phyloP scores from a whole-genome alignment of 2,888 invertebrate species.

The Drosophila mulleri region DNA sequence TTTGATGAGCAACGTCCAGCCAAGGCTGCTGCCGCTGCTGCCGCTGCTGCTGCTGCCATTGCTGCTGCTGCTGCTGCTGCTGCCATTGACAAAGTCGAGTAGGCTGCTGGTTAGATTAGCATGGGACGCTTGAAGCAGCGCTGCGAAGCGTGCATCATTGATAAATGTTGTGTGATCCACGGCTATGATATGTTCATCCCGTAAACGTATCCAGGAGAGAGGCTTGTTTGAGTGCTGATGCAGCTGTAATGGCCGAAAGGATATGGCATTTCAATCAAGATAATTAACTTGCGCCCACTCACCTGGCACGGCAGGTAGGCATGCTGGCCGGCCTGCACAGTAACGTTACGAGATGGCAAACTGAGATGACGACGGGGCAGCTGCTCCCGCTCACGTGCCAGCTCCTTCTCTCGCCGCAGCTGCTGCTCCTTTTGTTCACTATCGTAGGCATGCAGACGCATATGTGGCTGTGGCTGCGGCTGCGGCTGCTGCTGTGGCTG shows the following conservation, averaged over 20 bases:
- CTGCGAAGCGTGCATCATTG: constrained; percentile 95
- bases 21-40: constrained; percentile 86
- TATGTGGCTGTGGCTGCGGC: constrained; percentile 41
- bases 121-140: constrained; percentile 85
- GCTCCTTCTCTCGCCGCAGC: constrained; percentile 66
- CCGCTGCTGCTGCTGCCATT: constrained; percentile 85
- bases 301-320: constrained; percentile 96
- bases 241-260: constrained; percentile 62
- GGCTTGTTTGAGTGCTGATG: constrained; percentile 87
- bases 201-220: constrained; percentile 94
- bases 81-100: constrained; percentile 88
- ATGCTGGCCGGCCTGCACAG: constrained; percentile 94
- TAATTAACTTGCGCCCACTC: constrained; percentile 68
- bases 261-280: constrained; percentile 47
- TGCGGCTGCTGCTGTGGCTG: constrained; percentile 25
- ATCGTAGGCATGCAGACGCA: constrained; percentile 76
- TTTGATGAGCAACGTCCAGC: constrained; percentile 95
- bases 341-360: constrained; percentile 89
- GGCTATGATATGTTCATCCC: constrained; percentile 95
- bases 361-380: constrained; percentile 70
- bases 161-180: constrained; percentile 94
- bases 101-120: constrained; percentile 31
- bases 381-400: constrained; percentile 67
- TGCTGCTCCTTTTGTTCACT: constrained; percentile 70
- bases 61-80: constrained; percentile 87